Conservation (phyloP, 2,797 vertebrate genomes). For the Protosalanx chinensis region DNA sequence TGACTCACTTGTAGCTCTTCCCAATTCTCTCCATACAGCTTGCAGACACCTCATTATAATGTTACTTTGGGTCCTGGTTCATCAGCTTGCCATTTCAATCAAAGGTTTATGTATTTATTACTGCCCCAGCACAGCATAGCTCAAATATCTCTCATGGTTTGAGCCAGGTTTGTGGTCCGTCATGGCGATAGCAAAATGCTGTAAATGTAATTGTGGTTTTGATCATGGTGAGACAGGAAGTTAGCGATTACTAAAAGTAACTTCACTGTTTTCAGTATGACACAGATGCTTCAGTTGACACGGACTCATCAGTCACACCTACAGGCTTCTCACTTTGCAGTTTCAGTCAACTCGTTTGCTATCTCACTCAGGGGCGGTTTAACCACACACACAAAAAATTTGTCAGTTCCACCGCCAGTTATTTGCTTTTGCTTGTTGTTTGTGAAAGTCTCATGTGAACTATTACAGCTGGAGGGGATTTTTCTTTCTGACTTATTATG, state of each 20-base stretch:
- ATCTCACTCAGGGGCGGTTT: background rate
- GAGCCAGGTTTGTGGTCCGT: background rate
- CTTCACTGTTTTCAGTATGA: constrained; percentile 27
- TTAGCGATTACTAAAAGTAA: constrained; percentile 21
- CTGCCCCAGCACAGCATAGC: background rate
- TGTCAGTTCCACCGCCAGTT: constrained; percentile 1
- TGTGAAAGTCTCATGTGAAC: background rate
- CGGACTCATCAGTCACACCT: background rate
- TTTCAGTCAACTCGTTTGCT: background rate
- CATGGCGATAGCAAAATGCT: background rate
- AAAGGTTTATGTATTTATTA: background rate
- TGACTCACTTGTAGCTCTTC: background rate
- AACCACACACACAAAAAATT: background rate
- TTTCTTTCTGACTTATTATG: background rate
- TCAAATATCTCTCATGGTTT: background rate
- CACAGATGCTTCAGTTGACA: background rate
- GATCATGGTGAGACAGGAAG: constrained; percentile 1
- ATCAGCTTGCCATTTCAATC: background rate
- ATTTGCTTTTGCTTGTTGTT: constrained; percentile 1
- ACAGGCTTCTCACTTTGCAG: background rate
- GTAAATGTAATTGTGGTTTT: constrained; percentile 16
- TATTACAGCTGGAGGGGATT: background rate
- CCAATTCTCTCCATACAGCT: background rate
- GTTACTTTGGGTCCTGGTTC: constrained; percentile 7
- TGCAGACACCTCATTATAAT: background rate